phyloP scores from a whole-genome alignment of 1,140 invertebrate genomes.

The Papilio xuthus region DNA sequence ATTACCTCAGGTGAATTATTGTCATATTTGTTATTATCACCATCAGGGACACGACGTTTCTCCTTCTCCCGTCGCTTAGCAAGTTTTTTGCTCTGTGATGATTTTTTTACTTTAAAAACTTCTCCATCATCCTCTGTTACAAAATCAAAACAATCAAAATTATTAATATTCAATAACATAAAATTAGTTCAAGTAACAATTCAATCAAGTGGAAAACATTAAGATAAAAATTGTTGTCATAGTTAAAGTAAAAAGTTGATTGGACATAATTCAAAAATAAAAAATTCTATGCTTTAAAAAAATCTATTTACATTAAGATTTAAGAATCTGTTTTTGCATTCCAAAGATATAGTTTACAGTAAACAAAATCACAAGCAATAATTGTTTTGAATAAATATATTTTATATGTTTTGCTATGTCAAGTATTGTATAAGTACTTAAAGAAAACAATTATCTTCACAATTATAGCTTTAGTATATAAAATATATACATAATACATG shows the following conservation, averaged over 20 bases:
- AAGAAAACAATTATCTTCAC: neutral
- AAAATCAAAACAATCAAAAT: conserved; percentile 54
- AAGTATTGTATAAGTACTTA: neutral
- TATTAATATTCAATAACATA: neutral
- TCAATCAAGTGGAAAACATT: neutral
- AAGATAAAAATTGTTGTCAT: neutral
- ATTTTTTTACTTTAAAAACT: conserved; percentile 97
- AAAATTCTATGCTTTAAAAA: too few species aligned
- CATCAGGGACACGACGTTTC: conserved; percentile 56
- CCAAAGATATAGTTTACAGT: neutral
- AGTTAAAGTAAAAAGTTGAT: too few species aligned
- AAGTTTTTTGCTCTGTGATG: conserved; percentile 94
- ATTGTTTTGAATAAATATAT: neutral
- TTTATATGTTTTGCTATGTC: neutral
- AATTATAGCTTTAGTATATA: neutral
- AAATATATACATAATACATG: neutral
- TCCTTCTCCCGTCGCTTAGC: conserved; percentile 94
- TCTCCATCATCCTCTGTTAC: conserved; percentile 90
- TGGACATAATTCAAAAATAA: too few species aligned
- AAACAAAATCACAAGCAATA: neutral
- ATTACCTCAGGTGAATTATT: conserved; percentile 67
- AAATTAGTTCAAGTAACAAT: neutral
- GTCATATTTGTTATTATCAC: conserved; percentile 75
- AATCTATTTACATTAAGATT: too few species aligned
- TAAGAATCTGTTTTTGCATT: neutral